phyloP scores from a whole-genome alignment of 2,797 vertebrate species.

The Lacerta bilineata region DNA sequence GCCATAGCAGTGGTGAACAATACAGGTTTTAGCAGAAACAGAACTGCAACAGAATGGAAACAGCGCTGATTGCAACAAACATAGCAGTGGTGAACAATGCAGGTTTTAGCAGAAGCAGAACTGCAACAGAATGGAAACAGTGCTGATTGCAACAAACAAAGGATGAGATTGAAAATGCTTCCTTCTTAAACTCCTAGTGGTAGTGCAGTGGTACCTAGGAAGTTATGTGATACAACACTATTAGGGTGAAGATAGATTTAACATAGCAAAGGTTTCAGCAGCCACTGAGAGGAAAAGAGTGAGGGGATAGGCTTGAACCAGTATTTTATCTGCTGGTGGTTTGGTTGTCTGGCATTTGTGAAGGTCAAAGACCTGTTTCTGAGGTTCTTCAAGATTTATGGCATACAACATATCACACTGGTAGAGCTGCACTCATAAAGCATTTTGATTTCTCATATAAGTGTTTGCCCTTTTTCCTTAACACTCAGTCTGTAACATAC shows the following conservation, averaged over 20 bases:
- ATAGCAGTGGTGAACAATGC: no score
- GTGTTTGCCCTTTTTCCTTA: neutral
- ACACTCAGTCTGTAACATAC: conserved; percentile 15
- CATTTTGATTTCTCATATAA: conserved; percentile 42
- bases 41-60: no score
- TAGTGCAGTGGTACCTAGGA: neutral
- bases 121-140: no score
- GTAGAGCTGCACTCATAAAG: conserved; percentile 33
- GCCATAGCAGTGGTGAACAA: no score
- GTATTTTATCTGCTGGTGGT: neutral
- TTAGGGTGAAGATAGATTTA: neutral
- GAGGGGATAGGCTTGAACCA: neutral
- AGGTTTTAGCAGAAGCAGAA: no score
- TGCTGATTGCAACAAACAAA: no score
- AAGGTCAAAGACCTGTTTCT: neutral
- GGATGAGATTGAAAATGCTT: no score
- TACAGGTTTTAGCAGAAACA: no score
- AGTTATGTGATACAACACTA: no score
- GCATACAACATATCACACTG: accelerated
- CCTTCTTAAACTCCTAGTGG: no score
- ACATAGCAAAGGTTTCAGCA: neutral
- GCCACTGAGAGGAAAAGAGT: neutral
- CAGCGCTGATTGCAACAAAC: no score
- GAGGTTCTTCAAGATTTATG: neutral
- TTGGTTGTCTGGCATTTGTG: neutral